phyloP scores from a whole-genome alignment of 2,797 vertebrate genomes.

The Sternotherus odoratus region DNA sequence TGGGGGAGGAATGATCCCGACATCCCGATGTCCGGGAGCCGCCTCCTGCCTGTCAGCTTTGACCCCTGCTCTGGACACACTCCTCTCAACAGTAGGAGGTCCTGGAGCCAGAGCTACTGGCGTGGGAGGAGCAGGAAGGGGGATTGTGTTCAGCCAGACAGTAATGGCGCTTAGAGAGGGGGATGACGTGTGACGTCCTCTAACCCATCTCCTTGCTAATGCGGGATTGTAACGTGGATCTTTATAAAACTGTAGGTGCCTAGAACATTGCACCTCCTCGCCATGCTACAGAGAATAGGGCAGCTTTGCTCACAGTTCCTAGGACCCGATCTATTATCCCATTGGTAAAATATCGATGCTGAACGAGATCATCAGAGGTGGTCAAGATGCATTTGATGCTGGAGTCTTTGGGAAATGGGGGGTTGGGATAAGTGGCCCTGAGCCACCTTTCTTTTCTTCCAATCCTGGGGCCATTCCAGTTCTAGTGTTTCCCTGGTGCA shows the following conservation, averaged over 20 bases:
- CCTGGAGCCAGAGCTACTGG: no score
- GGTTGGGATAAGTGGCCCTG: not conserved
- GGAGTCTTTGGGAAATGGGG: not conserved
- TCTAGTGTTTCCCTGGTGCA: not conserved
- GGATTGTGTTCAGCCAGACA: no score
- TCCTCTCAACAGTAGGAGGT: no score
- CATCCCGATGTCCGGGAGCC: no score
- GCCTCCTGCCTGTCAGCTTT: no score
- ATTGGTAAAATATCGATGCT: not conserved
- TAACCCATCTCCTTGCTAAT: not conserved
- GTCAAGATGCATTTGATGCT: not conserved
- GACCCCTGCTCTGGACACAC: no score
- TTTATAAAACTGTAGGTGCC: not conserved
- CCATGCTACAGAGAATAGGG: not conserved
- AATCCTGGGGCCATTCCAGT: not conserved
- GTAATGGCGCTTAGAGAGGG: not conserved
- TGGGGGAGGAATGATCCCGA: no score
- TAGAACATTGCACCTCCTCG: not conserved
- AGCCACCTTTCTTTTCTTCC: not conserved
- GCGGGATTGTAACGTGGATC: not conserved
- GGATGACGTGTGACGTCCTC: not conserved
- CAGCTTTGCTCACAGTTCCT: not conserved
- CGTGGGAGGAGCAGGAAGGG: no score
- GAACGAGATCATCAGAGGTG: not conserved
- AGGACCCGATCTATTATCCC: not conserved